Evolutionary conservation across 2,888 invertebrate species (phyloP), one percentile per base, ranked within the genome.

Genomic region (Xestia xanthographa): DNA sequence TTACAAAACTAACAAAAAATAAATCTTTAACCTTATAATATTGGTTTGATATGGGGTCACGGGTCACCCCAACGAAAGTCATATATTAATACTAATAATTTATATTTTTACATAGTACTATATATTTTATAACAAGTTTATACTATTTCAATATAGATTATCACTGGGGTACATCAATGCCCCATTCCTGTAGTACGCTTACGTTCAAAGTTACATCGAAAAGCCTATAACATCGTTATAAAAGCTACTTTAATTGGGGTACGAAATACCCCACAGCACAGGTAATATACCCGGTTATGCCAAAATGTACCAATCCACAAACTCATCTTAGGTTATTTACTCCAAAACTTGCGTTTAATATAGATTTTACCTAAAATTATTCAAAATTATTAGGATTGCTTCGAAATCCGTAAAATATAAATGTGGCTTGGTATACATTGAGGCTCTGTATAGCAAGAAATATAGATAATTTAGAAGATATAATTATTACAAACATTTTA

Each of bases 171-270:
- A 60, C 2, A 8, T 22, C 0, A 43, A 17, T 63, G 38, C 62
- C 78, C 84, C 72, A 70, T 81, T 73, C 83, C 83, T 81, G 81
- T 81, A 81, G 43, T 70, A 62, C 48, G 45, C 77, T 76, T 34
- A 29, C 43, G 14, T 63, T 68, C 62, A 62, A 69, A 45, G 68
- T 34, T 82, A 56, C 48, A 43, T 60, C 58, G 20, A 76, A 79
- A 74, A 75, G 63, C 22, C n/a, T 77, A 77, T 14, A 72, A 60
- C 17, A 68, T 43, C 26, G 29, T 72, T 82, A 80, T n/a, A 82
- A 80, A 77, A 77, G 14, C 41, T 72, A 72, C 29, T 66, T 69
- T 56, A 0, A 38, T 11, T 62, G 34, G 63, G n/a, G 45, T 50
- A 66, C 8, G 38, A 34, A 41, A 66, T 50, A 43, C 67, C 43